A percentile compares a stretch with the other conserved stretches of the same genome.
Evolutionary conservation across 2,797 vertebrate species (phyloP).

Genomic region (Anas acuta): DNA sequence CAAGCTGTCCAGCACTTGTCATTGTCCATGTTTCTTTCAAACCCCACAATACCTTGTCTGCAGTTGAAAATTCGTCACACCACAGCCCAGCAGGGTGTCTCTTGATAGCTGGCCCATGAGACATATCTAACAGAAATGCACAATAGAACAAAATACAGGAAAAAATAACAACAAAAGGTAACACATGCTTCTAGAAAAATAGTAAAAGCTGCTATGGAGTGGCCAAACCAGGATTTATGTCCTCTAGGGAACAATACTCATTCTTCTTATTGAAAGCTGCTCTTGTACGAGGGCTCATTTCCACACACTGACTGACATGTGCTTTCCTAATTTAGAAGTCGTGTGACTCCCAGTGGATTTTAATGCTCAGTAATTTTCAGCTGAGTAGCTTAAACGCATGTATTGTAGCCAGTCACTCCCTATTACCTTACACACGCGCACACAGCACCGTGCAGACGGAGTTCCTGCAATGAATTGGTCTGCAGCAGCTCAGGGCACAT

Average conservation of each 20-base stretch:
- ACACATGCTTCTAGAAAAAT: conserved; percentile 10
- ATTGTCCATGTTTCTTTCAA: background rate
- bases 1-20: background rate
- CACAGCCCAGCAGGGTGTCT: conserved; percentile 9
- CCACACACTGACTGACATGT: conserved; percentile 9
- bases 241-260: conserved; percentile 23
- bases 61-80: conserved; percentile 49
- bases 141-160: conserved; percentile 28
- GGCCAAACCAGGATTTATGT: conserved; percentile 14
- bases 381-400: conserved; percentile 26
- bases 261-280: conserved; percentile 58
- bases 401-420: conserved; percentile 54
- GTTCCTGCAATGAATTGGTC: background rate
- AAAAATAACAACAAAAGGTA: conserved; percentile 24
- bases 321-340: conserved; percentile 56
- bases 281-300: conserved; percentile 33
- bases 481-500: background rate
- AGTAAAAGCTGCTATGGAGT: conserved; percentile 36
- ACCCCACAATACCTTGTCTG: conserved; percentile 43
- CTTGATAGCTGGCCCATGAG: conserved; percentile 30
- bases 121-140: conserved; percentile 32
- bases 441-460: background rate
- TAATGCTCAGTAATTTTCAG: conserved; percentile 54
- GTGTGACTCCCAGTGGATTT: conserved; percentile 53
- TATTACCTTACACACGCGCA: conserved; percentile 32